These are phyloP conservation scores for Dermolepida albohirtum DNA, from an alignment of 2,888 invertebrate genomes.

Conservation along the genomic window DNA sequence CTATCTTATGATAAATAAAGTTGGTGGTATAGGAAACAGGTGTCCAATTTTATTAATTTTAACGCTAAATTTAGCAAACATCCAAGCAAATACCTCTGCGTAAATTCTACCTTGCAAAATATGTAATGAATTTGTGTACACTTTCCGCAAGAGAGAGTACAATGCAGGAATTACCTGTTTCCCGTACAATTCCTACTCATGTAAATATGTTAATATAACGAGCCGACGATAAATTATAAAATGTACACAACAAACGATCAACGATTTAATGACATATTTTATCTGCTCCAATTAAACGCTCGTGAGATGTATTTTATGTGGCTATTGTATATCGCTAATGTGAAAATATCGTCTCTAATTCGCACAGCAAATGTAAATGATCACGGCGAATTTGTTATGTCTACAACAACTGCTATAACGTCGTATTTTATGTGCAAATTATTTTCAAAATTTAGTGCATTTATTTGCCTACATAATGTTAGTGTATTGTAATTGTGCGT, in stretches of 20 bases:
- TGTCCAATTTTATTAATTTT: too few species aligned
- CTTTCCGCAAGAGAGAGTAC: too few species aligned
- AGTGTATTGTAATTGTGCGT: too few species aligned
- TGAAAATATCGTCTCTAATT: constrained; percentile 39
- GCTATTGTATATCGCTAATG: constrained; percentile 43
- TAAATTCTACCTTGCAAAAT: too few species aligned
- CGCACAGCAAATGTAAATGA: constrained; percentile 29
- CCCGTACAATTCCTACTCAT: constrained; percentile 25
- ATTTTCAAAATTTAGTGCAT: too few species aligned
- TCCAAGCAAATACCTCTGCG: too few species aligned
- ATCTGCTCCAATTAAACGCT: constrained; percentile 42
- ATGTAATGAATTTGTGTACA: too few species aligned
- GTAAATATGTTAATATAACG: constrained; percentile 31
- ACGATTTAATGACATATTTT: constrained; percentile 41
- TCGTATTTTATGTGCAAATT: background rate
- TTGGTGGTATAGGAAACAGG: too few species aligned
- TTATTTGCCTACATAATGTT: too few species aligned
- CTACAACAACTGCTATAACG: constrained; percentile 6
- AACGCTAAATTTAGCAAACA: too few species aligned
- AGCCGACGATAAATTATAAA: constrained; percentile 35
- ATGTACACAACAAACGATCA: constrained; percentile 31
- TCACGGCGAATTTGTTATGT: constrained; percentile 5
- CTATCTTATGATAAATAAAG: too few species aligned
- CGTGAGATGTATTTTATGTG: constrained; percentile 33
- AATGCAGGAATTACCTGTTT: constrained; percentile 11